Conservation (phyloP, 1,140 invertebrate species). For the Aphelenchoides avenae region DNA sequence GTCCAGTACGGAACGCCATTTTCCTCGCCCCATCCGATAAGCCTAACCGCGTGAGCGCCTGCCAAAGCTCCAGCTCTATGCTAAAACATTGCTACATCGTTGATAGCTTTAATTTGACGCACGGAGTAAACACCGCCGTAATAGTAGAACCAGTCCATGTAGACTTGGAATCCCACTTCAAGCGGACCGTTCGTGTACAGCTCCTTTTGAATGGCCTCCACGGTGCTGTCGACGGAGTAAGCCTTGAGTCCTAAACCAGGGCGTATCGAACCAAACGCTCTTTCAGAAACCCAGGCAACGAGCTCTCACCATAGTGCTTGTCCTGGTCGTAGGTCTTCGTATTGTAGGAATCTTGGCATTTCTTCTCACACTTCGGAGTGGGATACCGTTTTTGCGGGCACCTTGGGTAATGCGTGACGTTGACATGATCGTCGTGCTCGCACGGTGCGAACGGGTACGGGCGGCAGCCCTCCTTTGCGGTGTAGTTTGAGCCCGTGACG, state of each 20-base stretch:
- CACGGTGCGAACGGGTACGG: constrained; percentile 79
- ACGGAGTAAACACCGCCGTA: constrained; percentile 76
- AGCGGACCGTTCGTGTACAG: constrained; percentile 84
- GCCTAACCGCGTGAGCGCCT: constrained; percentile 81
- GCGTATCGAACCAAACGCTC: too few species aligned
- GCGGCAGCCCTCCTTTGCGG: constrained; percentile 73
- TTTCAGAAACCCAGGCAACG: not conserved
- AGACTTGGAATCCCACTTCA: constrained; percentile 82
- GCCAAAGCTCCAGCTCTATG: constrained; percentile 71
- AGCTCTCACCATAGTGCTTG: constrained; percentile 69
- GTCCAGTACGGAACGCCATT: constrained; percentile 78
- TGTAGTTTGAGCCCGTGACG: constrained; percentile 78
- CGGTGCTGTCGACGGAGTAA: constrained; percentile 69
- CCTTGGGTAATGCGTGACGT: constrained; percentile 64
- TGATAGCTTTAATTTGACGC: not conserved
- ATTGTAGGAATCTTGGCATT: constrained; percentile 70
- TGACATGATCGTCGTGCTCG: constrained; percentile 87
- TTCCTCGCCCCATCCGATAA: constrained; percentile 81
- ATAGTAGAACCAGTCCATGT: constrained; percentile 77
- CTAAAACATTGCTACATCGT: constrained; percentile 66
- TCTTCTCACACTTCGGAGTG: constrained; percentile 74
- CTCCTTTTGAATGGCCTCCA: constrained; percentile 74
- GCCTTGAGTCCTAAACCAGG: constrained; percentile 66
- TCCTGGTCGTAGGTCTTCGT: constrained; percentile 71
- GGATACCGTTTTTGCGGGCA: constrained; percentile 42